A percentile compares a stretch with the other conserved stretches of the same genome.
These are phyloP conservation scores for Wasmannia auropunctata DNA, from an alignment of 1,140 invertebrate genomes.

Conservation along the genomic window DNA sequence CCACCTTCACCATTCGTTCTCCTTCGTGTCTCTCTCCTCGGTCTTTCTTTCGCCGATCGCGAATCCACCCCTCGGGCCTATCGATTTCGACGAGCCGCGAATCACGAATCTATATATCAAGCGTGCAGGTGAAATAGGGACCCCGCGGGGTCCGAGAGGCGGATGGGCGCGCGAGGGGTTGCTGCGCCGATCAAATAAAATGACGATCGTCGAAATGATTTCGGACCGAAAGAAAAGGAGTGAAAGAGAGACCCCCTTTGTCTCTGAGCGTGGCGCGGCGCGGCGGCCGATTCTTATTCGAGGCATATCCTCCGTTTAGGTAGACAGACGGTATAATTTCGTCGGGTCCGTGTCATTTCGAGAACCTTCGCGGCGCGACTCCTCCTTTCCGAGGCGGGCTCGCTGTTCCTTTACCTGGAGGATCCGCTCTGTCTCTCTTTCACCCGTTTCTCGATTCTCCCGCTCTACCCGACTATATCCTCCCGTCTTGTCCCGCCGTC, in stretches of 20 bases:
- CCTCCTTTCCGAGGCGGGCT: constrained; percentile 54
- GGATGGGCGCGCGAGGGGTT: background rate
- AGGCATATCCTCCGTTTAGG: constrained; percentile 67
- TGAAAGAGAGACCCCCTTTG: constrained; percentile 43
- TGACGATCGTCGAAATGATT: constrained; percentile 57
- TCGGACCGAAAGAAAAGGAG: background rate
- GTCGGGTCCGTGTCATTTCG: constrained; percentile 71
- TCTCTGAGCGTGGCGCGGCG: constrained; percentile 30
- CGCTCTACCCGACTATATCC: background rate
- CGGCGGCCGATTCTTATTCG: constrained; percentile 57
- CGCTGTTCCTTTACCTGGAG: constrained; percentile 43
- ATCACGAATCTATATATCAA: constrained; percentile 48
- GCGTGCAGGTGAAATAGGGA: constrained; percentile 49
- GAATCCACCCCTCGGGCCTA: constrained; percentile 19
- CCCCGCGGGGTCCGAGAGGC: constrained; percentile 14
- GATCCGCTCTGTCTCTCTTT: constrained; percentile 42
- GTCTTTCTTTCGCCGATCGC: constrained; percentile 9
- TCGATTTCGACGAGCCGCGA: constrained; percentile 50
- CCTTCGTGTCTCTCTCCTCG: background rate
- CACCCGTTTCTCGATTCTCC: constrained; percentile 30
- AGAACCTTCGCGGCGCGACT: constrained; percentile 54
- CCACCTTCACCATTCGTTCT: background rate
- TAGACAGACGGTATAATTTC: constrained; percentile 72
- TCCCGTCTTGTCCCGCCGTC: background rate
- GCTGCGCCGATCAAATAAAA: constrained; percentile 44